Evolutionary conservation across 2,797 vertebrate species (phyloP), one percentile per base, ranked within the genome.

Genomic region (Lagorchestes hirsutus): DNA sequence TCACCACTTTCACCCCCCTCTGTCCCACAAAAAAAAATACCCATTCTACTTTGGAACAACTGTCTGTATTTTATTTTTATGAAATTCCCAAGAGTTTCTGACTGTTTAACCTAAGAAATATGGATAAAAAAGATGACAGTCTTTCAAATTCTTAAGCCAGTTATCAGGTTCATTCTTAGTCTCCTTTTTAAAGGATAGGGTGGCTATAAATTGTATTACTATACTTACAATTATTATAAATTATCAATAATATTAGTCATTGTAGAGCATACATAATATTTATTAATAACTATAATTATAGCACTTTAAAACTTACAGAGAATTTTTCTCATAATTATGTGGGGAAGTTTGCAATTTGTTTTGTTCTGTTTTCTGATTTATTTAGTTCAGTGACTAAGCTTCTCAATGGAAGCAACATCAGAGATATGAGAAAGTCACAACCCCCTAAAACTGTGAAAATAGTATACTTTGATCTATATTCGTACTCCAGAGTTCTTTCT

Each of bases 1-100:
- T 12, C 5, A 67, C 62, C n/a, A n/a, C 12, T 14, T 2, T 29
- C 12, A 0, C 14, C 6, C 13, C 14, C 5, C 34, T 0, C 34
- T 1, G 4, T 0, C 3, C 9, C 1, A 67, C 10, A 12, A 34
- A 62, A 14, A 31, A 62, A 34, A 34, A 52, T 46, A 11, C 10
- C 14, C 31, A 67, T 67, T 67, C 34, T 16, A 18, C 34, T 67
- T 67, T 16, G 1, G 62, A 5, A 16, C 18, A 67, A 5, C 31
- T 67, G 4, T 67, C 31, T 18, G 14, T 16, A 5, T n/a, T 67
- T 14, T 67, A 14, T 5, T 67, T 67, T 5, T 67, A 34, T 67
- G 31, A 16, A 16, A n/a, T 18, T 62, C 62, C 34, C 62, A 67
- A n/a, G 62, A 67, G 14, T 67, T 62, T 34, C 5, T 67, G 1